phyloP scores from a whole-genome alignment of 2,797 vertebrate species.

The Falco concolor region DNA sequence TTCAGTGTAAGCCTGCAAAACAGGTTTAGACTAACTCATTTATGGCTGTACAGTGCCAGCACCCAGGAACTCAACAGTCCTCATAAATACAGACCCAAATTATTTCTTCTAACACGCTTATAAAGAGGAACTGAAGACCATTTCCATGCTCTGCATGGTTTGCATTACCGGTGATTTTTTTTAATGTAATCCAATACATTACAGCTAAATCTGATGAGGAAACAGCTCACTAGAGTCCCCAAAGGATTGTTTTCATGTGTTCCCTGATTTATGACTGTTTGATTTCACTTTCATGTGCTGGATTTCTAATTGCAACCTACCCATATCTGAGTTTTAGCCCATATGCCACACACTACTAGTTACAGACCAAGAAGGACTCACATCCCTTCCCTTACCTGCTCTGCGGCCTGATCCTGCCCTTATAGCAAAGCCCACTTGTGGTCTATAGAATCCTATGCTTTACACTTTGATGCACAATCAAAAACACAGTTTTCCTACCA shows the following conservation, averaged over 20 bases:
- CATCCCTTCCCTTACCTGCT: not conserved
- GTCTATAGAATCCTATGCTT: not conserved
- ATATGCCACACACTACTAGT: not conserved
- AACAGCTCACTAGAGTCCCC: constrained; percentile 11
- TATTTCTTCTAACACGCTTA: constrained; percentile 30
- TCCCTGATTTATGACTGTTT: constrained; percentile 24
- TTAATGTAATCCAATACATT: constrained; percentile 1
- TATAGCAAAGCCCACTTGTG: not conserved
- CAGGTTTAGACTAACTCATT: constrained; percentile 13
- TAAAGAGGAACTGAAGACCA: constrained; percentile 34
- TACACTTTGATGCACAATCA: not conserved
- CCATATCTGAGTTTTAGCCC: not conserved
- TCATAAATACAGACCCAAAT: constrained; percentile 38
- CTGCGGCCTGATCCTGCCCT: not conserved
- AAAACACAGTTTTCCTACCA: not conserved
- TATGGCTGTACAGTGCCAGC: not conserved
- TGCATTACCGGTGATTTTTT: not conserved
- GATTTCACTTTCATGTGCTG: constrained; percentile 15
- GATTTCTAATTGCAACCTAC: constrained; percentile 3
- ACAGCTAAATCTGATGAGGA: constrained; percentile 47
- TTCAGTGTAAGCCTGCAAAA: not conserved
- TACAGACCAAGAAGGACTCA: not conserved
- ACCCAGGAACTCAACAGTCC: not conserved
- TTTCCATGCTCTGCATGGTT: constrained; percentile 12
- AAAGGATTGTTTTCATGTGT: not conserved